Base-by-base conservation (phyloP, 2,888 invertebrate species). In the Ennomos quercinarius region DNA sequence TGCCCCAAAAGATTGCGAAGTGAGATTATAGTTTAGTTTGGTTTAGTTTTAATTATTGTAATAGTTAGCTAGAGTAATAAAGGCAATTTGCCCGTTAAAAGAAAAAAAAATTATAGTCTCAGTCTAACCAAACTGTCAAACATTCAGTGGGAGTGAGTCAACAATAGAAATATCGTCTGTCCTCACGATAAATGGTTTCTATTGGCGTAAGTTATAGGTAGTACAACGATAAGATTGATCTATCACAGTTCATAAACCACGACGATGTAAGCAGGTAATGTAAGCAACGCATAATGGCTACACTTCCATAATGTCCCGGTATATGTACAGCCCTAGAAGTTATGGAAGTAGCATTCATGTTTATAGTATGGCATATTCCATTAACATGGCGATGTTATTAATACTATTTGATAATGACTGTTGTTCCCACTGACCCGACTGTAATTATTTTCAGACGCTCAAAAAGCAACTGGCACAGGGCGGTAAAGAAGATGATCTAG, bases 401-500 rank as follows among this genome's bases (percentile, higher is more conserved):
- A 8, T 11, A 35, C 35, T 11, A 11, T 13, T 35, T 35, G n/a
- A 10, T n/a, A 10, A 6, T 43, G 10, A n/a, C n/a, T 11, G 35
- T 17, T 10, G 8, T 11, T 9, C 0, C 10, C 11, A 35, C 8
- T 50, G 8, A 53, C 17, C 2, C 9, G 47, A 27, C 37, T 54
- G 54, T 64, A 53, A 59, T 35, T 55, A 58, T 68, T 82, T n/a
- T 11, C 81, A 91, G 91, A 80, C 76, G 71, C 87, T 89, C 83
- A 90, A 87, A 84, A 89, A 81, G 71, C 90, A 90, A 67, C 67
- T 86, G 81, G 84, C 81, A 69, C 89, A 86, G 74, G 73, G 74
- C 72, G 83, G 75, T 88, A 90, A 91, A 70, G 89, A 87, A 35
- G 91, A 90, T 50, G 84, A 89, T 54, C 59, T 89, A 68, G 83